Conservation (phyloP, 2,113 vertebrate species). For the Pagrus major region DNA sequence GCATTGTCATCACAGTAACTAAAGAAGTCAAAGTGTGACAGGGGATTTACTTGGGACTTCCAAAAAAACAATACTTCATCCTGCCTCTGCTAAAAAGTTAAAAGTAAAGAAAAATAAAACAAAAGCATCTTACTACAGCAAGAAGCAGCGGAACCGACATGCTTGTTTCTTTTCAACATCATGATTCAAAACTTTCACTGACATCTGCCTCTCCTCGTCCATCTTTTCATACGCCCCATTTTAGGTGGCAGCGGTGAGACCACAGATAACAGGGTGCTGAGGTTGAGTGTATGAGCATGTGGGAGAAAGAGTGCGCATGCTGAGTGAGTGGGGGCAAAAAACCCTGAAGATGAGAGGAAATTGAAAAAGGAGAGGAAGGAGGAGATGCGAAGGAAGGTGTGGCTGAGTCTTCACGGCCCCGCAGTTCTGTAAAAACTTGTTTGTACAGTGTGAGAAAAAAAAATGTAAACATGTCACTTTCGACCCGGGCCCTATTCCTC, state of each 20-base stretch:
- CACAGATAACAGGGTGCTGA: constrained; percentile 1
- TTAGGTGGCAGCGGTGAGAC: constrained; percentile 10
- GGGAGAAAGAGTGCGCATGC: not conserved
- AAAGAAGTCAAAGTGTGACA: not conserved
- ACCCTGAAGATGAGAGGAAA: constrained; percentile 7
- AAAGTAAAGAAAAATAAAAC: not conserved
- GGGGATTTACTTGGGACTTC: not conserved
- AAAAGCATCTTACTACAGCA: not conserved
- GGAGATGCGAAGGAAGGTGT: constrained; percentile 41
- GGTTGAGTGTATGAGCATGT: not conserved
- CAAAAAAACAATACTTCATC: not conserved
- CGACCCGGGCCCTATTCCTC: constrained; percentile 63
- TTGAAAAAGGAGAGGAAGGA: not conserved
- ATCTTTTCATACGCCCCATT: not conserved
- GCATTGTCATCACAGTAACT: not conserved
- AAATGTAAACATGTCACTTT: constrained; percentile 80
- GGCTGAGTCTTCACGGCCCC: constrained; percentile 27
- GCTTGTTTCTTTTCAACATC: not conserved
- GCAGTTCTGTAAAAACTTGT: constrained; percentile 69
- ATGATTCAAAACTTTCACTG: not conserved
- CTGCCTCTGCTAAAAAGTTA: not conserved
- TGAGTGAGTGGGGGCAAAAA: not conserved
- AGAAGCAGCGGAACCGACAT: not conserved
- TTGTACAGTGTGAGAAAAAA: constrained; percentile 74
- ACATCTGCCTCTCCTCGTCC: not conserved